phyloP scores from a whole-genome alignment of 2,888 invertebrate species.

The Deroplatys truncata region DNA sequence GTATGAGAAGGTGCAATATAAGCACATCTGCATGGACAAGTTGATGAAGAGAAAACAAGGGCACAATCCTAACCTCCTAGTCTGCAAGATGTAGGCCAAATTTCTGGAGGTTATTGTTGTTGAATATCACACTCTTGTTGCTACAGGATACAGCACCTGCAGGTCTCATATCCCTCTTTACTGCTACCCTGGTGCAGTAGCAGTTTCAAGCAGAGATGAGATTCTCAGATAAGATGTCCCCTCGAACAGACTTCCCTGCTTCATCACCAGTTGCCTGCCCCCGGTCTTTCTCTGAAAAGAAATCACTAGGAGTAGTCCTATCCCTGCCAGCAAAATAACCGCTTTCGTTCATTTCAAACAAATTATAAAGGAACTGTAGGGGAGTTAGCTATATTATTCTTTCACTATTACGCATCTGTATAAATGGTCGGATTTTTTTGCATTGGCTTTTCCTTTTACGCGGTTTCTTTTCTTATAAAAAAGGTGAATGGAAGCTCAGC shows the following conservation, averaged over 20 bases:
- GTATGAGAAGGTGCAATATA: too few relatives aligned
- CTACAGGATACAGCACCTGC: not conserved
- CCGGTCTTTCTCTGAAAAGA: not conserved
- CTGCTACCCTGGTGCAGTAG: not conserved
- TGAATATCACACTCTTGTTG: not conserved
- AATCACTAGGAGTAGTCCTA: not conserved
- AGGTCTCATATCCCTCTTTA: not conserved
- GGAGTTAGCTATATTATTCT: not conserved
- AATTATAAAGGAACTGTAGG: not conserved
- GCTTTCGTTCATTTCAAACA: conserved; percentile 11
- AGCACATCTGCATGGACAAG: not conserved
- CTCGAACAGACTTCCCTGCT: not conserved
- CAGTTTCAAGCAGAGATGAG: not conserved
- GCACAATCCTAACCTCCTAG: not conserved
- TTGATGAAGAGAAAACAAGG: not conserved
- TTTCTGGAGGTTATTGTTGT: not conserved
- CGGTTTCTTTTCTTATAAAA: not conserved
- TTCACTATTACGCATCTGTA: not conserved
- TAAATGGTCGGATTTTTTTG: not conserved
- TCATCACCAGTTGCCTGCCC: not conserved
- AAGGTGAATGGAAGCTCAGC: not conserved
- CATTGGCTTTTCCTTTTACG: not conserved
- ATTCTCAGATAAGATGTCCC: not conserved
- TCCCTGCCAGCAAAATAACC: not conserved
- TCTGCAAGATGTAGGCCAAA: not conserved